Base-by-base conservation (phyloP, 2,113 vertebrate species). In the Epinephelus cyanopodus region DNA sequence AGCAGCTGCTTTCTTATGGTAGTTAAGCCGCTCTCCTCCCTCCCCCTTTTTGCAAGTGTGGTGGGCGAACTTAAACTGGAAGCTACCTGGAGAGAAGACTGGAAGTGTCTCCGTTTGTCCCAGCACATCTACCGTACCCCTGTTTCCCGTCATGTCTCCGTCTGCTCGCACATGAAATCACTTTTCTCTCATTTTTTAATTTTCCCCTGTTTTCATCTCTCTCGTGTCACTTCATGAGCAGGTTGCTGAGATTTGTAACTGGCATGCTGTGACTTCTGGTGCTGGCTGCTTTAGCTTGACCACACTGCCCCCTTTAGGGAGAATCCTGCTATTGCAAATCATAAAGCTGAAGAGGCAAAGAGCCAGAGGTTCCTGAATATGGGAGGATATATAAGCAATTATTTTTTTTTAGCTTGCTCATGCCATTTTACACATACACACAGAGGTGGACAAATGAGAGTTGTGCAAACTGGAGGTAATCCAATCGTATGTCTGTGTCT, bases 281-380 rank as follows among this genome's bases (percentile, higher is more conserved):
- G 45, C 10, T 6, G 2, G n/a, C 7, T 15, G n/a, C 3, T 73
- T 88, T 61, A 67, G 73, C 62, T 91, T 87, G 89, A 92, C 89
- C 90, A 93, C 87, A 93, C 92, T 93, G 93, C 93, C 93, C 92
- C 90, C 93, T 93, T 79, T 80, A 75, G 94, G 90, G 13, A 1
- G 29, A 6, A 47, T 23, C 0, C 15, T 52, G 68, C n/a, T 45
- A 75, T 70, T 92, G 87, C 92, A 92, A 42, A n/a, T 72, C 2
- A 74, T 12, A 54, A 42, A 82, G 21, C 5, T 45, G 13, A 17
- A 53, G 42, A 19, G 8, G 65, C 37, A 45, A 64, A 5, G 33
- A 37, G 33, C 33, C 7, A 7, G 69, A 52, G 27, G 48, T 45
- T 52, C 11, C 2, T 69, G 3, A 8, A 39, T 11, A 52, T 14